Evolutionary conservation across 2,113 vertebrate genomes (phyloP).

Genomic region (Cettia cetti): DNA sequence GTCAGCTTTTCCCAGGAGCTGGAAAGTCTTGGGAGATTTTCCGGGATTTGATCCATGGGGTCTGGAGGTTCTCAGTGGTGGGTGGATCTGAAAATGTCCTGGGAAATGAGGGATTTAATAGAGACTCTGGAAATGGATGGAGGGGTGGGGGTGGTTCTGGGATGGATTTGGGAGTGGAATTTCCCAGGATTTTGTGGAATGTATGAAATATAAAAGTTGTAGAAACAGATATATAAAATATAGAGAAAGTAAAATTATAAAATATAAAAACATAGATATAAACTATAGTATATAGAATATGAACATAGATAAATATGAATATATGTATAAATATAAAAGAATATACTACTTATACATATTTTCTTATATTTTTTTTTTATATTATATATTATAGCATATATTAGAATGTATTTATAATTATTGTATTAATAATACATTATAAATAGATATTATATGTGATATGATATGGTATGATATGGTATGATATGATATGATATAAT

Average conservation of each 20-base stretch:
- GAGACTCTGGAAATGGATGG: rapidly evolving
- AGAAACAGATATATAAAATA: not conserved
- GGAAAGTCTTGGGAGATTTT: not conserved
- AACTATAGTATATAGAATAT: not conserved
- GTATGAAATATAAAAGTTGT: not conserved
- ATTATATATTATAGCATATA: too few relatives aligned
- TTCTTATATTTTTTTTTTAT: too few relatives aligned
- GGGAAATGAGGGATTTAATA: not conserved
- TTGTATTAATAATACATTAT: too few relatives aligned
- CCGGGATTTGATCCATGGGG: rapidly evolving
- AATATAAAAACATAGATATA: not conserved
- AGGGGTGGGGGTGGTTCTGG: rapidly evolving
- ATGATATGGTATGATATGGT: too few relatives aligned
- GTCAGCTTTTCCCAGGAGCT: not conserved
- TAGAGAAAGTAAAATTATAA: not conserved
- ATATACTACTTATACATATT: not conserved
- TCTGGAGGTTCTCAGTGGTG: not conserved
- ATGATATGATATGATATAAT: too few relatives aligned
- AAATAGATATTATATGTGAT: too few relatives aligned
- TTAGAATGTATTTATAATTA: not conserved
- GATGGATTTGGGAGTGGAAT: not conserved
- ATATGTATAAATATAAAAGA: not conserved
- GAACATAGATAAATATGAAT: too few relatives aligned
- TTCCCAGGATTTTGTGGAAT: not conserved
- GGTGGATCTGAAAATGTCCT: not conserved